Base-by-base conservation (phyloP, 2,888 invertebrate species). In the Patella ulyssiponensis region DNA sequence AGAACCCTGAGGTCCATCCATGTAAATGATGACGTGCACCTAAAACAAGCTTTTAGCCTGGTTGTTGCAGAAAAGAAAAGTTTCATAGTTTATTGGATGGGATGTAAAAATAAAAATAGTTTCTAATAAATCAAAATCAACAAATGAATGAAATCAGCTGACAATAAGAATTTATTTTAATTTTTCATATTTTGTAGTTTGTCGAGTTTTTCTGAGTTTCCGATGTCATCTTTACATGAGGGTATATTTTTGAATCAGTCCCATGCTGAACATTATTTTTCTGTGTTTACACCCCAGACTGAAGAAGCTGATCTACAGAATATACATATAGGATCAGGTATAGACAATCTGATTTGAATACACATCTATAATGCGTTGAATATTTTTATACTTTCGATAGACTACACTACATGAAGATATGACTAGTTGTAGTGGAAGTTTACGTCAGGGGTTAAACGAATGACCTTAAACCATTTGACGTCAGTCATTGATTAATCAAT, bases 261-360 rank as follows among this genome's bases (percentile, higher is more conserved):
- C 4, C 88, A 89, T 70, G 89, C 88, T 11, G 89, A 90, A 77
- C 82, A 86, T 1, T 89, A 90, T 74, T 80, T 90, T 17, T 84
- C 85, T 23, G 82, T 88, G 20, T 89, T 86, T 82, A 83, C 82
- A 33, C 85, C 87, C n/a, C 87, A 87, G 78, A 79, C 85, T 17
- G 83, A 85, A 44, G 81, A 75, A 72, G 75, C 79, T 14, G 83
- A 83, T 54, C 14, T 76, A 14, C 78, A 81, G 53, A 83, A 83
- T 69, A 71, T 81, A 51, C 73, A 71, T 14, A 75, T 77, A n/a
- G 75, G 78, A 33, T 81, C 84, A 80, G 86, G 86, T 85, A 79
- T 20, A 72, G 2, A 27, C 27, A 27, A 27, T 27, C 27, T 0
- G 71, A 20, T 9, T 17, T 1, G 1, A 23, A 71, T 23, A 17